phyloP scores from a whole-genome alignment of 2,113 vertebrate genomes.

The Sisor rabdophorus region DNA sequence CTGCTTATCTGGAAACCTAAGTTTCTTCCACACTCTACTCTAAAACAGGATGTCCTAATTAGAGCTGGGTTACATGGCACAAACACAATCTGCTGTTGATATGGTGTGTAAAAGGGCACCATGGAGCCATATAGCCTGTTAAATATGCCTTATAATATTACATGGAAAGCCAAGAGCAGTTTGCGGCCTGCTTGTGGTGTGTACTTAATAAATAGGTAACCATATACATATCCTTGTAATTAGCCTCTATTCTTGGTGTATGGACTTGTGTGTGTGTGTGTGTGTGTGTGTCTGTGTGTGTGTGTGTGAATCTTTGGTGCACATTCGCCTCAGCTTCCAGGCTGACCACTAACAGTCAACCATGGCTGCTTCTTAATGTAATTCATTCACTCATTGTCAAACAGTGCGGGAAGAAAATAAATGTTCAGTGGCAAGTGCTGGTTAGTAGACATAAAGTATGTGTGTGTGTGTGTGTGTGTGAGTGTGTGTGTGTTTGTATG shows the following conservation, averaged over 20 bases:
- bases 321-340: slow-evolving; percentile 27
- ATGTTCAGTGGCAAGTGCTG: slow-evolving; percentile 29
- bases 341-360: slow-evolving; percentile 30
- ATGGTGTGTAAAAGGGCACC: slow-evolving; percentile 2
- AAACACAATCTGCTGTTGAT: slow-evolving; percentile 19
- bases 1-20: slow-evolving; percentile 10
- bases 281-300: not conserved
- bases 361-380: slow-evolving; percentile 22
- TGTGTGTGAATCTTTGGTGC: slow-evolving; percentile 20
- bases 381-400: slow-evolving; percentile 9
- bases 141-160: not conserved
- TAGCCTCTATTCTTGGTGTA: slow-evolving; percentile 59
- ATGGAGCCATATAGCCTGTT: slow-evolving; percentile 9
- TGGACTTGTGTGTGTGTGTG: slow-evolving; percentile 26
- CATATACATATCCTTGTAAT: slow-evolving; percentile 68
- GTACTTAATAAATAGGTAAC: slow-evolving; percentile 60
- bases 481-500: not conserved
- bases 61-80: slow-evolving; percentile 9
- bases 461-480: not conserved
- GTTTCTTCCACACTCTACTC: not conserved
- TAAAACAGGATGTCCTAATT: slow-evolving; percentile 23
- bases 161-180: slow-evolving; percentile 23
- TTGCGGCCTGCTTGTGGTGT: slow-evolving; percentile 46
- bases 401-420: slow-evolving; percentile 12
- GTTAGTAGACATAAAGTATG: slow-evolving; percentile 9